Conservation (phyloP, 1,140 invertebrate genomes). For the Atta cephalotes region DNA sequence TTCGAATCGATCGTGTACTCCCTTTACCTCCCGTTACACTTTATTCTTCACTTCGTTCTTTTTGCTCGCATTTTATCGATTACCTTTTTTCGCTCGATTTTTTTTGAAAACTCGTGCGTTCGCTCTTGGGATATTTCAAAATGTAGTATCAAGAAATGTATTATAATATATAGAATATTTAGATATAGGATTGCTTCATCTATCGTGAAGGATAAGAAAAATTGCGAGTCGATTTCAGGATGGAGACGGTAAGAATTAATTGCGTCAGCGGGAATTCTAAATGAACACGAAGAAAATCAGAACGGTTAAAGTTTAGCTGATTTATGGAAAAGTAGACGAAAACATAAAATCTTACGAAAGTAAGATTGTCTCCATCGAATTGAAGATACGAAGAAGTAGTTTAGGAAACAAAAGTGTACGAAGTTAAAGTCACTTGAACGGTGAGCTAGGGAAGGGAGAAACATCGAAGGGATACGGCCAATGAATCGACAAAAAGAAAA, state of each 20-base stretch:
- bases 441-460: background rate
- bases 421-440: slow-evolving; percentile 13
- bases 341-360: background rate
- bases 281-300: background rate
- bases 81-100: background rate
- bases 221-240: slow-evolving; percentile 22
- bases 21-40: background rate
- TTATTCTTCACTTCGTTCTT: slow-evolving; percentile 7
- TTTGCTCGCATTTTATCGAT: slow-evolving; percentile 4
- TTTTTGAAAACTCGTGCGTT: background rate
- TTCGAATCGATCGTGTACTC: background rate
- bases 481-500: background rate
- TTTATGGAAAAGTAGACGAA: background rate
- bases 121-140: background rate
- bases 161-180: background rate
- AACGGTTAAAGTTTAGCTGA: background rate
- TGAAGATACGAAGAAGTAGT: slow-evolving; percentile 5
- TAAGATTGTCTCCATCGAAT: slow-evolving; percentile 7
- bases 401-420: slow-evolving; percentile 8
- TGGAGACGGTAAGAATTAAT: slow-evolving; percentile 31
- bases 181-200: background rate
- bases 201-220: background rate
- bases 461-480: background rate
- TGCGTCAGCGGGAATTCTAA: background rate
- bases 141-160: background rate